Evolutionary conservation across 1,140 invertebrate genomes (phyloP).

Genomic region (Procambarus clarkii): DNA sequence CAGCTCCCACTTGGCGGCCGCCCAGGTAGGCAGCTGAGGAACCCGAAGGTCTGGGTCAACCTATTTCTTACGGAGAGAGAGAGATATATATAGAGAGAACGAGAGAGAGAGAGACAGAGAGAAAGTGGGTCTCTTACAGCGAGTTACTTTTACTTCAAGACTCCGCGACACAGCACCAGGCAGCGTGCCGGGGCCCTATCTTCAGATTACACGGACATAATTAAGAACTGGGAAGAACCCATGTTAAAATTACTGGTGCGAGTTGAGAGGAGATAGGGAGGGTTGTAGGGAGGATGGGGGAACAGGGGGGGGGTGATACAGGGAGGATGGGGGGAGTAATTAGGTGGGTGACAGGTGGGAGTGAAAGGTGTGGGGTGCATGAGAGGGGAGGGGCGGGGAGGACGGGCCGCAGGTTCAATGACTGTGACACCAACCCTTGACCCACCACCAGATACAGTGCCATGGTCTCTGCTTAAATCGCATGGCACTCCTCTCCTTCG

Average conservation of each 20-base stretch:
- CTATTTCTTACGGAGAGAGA: slow-evolving; percentile 38
- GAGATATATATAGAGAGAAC: too few relatives aligned
- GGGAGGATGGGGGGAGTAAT: neutral
- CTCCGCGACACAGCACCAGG: neutral
- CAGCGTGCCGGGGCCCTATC: neutral
- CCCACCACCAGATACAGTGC: slow-evolving; percentile 18
- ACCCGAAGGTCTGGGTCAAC: slow-evolving; percentile 36
- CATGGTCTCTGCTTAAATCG: slow-evolving; percentile 6
- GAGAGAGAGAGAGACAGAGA: too few relatives aligned
- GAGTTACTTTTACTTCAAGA: slow-evolving; percentile 15
- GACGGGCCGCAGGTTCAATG: slow-evolving; percentile 26
- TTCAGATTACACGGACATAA: neutral
- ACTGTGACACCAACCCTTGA: slow-evolving; percentile 26
- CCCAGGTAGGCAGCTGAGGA: slow-evolving; percentile 1
- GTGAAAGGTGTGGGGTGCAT: slow-evolving; percentile 3
- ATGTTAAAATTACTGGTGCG: neutral
- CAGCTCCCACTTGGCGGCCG: slow-evolving; percentile 8
- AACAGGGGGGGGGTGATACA: too few relatives aligned
- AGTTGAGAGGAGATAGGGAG: too few relatives aligned
- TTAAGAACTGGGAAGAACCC: neutral
- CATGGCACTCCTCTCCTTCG: too few relatives aligned
- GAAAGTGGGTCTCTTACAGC: neutral
- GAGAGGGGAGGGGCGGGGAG: neutral
- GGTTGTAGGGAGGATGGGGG: neutral
- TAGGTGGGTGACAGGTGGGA: neutral